These are phyloP conservation scores for Acanthurus leucopareius DNA, from an alignment of 2,797 vertebrate species.

Conservation along the genomic window DNA sequence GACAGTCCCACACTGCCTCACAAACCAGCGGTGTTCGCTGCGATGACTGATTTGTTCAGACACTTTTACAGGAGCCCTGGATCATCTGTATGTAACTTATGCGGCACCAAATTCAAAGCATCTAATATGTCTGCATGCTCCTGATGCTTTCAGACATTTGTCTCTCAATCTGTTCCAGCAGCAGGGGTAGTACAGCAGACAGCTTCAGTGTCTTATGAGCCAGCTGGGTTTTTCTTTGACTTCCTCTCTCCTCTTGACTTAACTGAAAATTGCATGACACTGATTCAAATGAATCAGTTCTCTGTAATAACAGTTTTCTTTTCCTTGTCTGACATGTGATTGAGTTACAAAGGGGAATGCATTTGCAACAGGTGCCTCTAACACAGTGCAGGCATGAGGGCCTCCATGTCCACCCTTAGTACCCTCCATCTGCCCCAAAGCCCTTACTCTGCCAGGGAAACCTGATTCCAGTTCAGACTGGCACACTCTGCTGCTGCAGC, in stretches of 20 bases:
- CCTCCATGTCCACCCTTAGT: constrained; percentile 80
- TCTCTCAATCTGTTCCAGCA: constrained; percentile 63
- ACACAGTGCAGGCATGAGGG: constrained; percentile 80
- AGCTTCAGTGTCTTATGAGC: constrained; percentile 53
- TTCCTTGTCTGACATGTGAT: constrained; percentile 83
- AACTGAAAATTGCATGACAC: constrained; percentile 75
- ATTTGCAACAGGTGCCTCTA: constrained; percentile 87
- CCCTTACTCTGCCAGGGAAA: constrained; percentile 81
- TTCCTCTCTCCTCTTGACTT: constrained; percentile 25
- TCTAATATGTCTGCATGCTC: constrained; percentile 59
- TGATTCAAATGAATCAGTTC: constrained; percentile 79
- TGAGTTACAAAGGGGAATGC: constrained; percentile 85
- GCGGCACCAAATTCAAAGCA: constrained; percentile 62
- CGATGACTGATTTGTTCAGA: constrained; percentile 16
- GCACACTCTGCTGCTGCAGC: constrained; percentile 71
- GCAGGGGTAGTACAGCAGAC: constrained; percentile 37
- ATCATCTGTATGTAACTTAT: constrained; percentile 54
- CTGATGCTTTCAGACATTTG: constrained; percentile 62
- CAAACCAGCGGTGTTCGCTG: no score
- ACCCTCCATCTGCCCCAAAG: constrained; percentile 82
- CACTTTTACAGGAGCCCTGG: constrained; percentile 44
- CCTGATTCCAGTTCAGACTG: constrained; percentile 82
- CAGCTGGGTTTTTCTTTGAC: constrained; percentile 56
- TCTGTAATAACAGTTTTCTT: constrained; percentile 86
- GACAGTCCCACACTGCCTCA: no score